phyloP scores from a whole-genome alignment of 2,797 vertebrate species.

The Carcharodon carcharias region DNA sequence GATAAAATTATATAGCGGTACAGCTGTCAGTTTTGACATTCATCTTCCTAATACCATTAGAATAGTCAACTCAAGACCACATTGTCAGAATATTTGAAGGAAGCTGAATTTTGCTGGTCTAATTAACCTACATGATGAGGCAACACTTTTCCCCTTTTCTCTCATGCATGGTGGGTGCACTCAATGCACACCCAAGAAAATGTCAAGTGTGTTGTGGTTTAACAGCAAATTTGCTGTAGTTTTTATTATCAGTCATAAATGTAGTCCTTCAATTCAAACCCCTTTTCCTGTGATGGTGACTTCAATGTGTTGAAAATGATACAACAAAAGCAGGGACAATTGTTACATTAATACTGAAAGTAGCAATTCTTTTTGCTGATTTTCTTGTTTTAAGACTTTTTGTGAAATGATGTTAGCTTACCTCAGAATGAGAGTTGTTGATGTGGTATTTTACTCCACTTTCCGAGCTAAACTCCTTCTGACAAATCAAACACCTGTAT shows the following conservation, averaged over 20 bases:
- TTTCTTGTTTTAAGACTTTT: not conserved
- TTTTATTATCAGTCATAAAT: not conserved
- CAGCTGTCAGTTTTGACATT: not conserved
- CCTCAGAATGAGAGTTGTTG: conserved; percentile 90
- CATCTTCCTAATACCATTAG: not conserved
- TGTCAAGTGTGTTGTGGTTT: not conserved
- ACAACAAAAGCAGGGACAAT: not conserved
- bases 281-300: not conserved
- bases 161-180: not conserved
- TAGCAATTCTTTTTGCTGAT: not conserved
- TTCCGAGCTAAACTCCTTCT: conserved; percentile 95
- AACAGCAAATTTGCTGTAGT: not conserved
- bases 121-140: too few relatives aligned
- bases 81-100: not conserved
- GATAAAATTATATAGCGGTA: not conserved
- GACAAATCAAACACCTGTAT: conserved; percentile 88
- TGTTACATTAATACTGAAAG: not conserved
- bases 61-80: not conserved
- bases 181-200: not conserved
- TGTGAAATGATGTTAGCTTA: conserved; percentile 49
- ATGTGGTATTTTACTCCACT: conserved; percentile 98
- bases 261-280: not conserved
- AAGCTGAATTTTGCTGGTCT: not conserved
- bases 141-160: not conserved
- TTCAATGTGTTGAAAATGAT: not conserved